phyloP scores from a whole-genome alignment of 2,888 invertebrate genomes.

The Plebejus argus region DNA sequence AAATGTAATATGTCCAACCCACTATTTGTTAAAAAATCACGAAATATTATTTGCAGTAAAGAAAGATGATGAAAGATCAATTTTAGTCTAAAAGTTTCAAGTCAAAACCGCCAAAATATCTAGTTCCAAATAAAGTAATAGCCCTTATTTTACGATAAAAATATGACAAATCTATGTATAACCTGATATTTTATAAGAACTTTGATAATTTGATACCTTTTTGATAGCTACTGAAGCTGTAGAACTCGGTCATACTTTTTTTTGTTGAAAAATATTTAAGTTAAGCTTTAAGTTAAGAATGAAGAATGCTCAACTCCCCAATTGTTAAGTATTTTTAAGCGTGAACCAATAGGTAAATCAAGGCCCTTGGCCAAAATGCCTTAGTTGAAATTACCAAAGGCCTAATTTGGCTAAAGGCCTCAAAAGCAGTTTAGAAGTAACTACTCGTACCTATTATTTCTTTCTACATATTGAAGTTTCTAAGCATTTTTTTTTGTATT shows the following conservation, averaged over 20 bases:
- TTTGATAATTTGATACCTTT: too few species aligned
- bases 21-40: conserved; percentile 38
- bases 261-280: neutral
- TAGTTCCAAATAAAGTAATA: conserved; percentile 5
- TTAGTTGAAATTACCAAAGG: neutral
- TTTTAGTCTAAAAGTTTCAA: neutral
- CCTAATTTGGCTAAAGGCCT: neutral
- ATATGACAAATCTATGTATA: neutral
- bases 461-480: neutral
- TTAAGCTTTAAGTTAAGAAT: neutral
- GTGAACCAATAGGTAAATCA: neutral
- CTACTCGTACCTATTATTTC: neutral
- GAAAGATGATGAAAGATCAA: conserved; percentile 6
- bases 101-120: conserved; percentile 14
- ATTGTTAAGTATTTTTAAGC: conserved; percentile 11
- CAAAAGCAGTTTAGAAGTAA: neutral
- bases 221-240: neutral
- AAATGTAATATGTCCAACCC: conserved; percentile 53
- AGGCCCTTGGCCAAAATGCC: neutral
- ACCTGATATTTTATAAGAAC: neutral
- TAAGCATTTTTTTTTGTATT: neutral
- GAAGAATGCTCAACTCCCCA: neutral
- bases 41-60: neutral
- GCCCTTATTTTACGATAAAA: neutral
- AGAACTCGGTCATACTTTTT: neutral